Conservation (phyloP, 2,888 invertebrate species). For the Sesia apiformis region DNA sequence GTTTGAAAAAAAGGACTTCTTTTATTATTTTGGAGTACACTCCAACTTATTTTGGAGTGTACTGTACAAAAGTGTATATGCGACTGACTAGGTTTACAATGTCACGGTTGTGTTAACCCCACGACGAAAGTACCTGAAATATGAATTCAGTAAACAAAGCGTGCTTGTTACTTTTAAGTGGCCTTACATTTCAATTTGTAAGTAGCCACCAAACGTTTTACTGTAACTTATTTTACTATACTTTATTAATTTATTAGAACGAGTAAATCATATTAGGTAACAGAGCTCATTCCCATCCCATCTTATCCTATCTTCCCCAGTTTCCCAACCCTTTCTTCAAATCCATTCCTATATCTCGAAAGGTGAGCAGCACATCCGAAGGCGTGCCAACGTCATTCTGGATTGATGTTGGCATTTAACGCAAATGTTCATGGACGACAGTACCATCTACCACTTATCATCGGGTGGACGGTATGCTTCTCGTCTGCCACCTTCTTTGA, state of each 20-base stretch:
- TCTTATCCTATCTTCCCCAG: too few species aligned
- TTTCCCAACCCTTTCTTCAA: too few species aligned
- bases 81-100: slow-evolving; percentile 41
- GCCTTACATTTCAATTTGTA: slow-evolving; percentile 61
- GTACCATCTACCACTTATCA: too few species aligned
- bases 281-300: too few species aligned
- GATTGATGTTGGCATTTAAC: too few species aligned
- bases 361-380: too few species aligned
- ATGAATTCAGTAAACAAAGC: slow-evolving; percentile 59
- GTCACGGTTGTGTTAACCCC: slow-evolving; percentile 48
- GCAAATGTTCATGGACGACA: too few species aligned
- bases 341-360: too few species aligned
- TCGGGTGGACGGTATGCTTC: too few species aligned
- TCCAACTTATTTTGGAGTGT: slow-evolving; percentile 17
- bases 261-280: too few species aligned
- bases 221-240: not conserved
- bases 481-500: too few species aligned
- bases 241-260: not conserved
- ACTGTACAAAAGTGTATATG: slow-evolving; percentile 29
- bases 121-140: slow-evolving; percentile 45
- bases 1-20: not conserved
- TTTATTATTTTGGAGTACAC: not conserved
- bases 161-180: slow-evolving; percentile 30
- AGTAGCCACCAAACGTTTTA: slow-evolving; percentile 4
- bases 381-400: too few species aligned